These are phyloP conservation scores for Montipora efflorescens DNA, from an alignment of 64 coral and sea anemone species.

Conservation along the genomic window DNA sequence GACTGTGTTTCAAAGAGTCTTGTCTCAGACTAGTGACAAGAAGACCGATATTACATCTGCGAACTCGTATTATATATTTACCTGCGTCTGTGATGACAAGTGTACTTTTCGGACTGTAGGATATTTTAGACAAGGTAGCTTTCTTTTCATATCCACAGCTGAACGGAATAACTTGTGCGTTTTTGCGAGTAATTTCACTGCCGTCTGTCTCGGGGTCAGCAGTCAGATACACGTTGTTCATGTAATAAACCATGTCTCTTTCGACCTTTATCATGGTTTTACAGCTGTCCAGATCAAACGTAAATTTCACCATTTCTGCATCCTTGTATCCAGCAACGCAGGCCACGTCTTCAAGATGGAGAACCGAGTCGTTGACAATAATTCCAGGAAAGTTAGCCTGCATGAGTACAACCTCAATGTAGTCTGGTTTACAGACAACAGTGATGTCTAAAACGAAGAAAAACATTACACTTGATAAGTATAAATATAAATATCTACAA, in stretches of 20 bases:
- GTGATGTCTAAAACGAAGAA: background rate
- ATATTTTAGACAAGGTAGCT: slow-evolving; percentile 10
- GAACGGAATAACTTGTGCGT: slow-evolving; percentile 17
- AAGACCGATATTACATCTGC: background rate
- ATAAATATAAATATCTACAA: background rate
- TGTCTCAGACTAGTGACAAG: too few species aligned
- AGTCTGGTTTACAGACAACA: slow-evolving; percentile 13
- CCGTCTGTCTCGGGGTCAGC: background rate
- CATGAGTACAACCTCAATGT: slow-evolving; percentile 1
- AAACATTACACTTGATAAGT: background rate
- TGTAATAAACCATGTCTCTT: background rate
- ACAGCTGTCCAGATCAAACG: slow-evolving; percentile 1
- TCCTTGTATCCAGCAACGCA: slow-evolving; percentile 36
- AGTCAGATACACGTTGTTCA: background rate
- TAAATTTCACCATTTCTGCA: slow-evolving; percentile 22
- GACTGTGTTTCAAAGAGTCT: too few species aligned
- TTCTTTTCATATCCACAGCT: slow-evolving; percentile 17
- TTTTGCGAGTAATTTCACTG: background rate
- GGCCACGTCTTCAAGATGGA: slow-evolving; percentile 3
- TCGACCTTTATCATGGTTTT: background rate
- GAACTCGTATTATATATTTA: background rate
- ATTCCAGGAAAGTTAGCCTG: background rate
- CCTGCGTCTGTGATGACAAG: slow-evolving; percentile 9
- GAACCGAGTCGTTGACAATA: slow-evolving; percentile 31
- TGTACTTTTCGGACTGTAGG: slow-evolving; percentile 12